phyloP scores from a whole-genome alignment of 1,140 invertebrate genomes.

The Homarus americanus region DNA sequence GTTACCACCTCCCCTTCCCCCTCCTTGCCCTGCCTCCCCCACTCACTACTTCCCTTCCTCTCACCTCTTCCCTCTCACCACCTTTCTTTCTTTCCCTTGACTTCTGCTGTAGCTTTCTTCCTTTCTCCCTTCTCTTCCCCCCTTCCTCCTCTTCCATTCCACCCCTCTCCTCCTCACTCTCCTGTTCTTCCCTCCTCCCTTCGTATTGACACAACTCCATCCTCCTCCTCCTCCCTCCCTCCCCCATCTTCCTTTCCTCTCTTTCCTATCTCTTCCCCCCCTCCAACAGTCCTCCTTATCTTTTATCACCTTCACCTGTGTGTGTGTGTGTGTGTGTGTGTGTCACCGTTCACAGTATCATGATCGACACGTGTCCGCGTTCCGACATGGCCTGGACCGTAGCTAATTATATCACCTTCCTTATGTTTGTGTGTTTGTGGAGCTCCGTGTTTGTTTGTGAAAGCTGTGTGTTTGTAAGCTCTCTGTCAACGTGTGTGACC shows the following conservation, averaged over 20 bases:
- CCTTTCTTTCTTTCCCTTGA: slow-evolving; percentile 1
- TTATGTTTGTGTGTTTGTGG: too few relatives aligned
- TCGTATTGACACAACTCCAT: background rate
- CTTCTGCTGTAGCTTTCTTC: background rate
- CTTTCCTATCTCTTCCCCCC: background rate
- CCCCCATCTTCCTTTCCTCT: background rate
- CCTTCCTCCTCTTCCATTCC: too few relatives aligned
- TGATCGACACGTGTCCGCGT: too few relatives aligned
- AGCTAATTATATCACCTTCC: too few relatives aligned
- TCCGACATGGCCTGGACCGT: too few relatives aligned
- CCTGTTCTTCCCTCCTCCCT: background rate
- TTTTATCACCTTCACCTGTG: too few relatives aligned
- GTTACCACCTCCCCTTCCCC: background rate
- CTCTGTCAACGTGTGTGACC: too few relatives aligned
- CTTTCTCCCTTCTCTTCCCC: background rate
- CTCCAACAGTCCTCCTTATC: background rate
- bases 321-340: too few relatives aligned
- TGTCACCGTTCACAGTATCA: too few relatives aligned
- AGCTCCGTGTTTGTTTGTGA: too few relatives aligned
- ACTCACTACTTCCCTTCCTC: too few relatives aligned
- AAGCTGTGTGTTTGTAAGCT: too few relatives aligned
- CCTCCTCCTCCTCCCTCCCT: background rate
- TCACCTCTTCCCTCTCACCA: background rate
- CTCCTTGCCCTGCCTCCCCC: background rate
- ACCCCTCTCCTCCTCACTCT: slow-evolving; percentile 6